Evolutionary conservation across 2,888 invertebrate genomes (phyloP).

Genomic region (Tiliacea citrago): DNA sequence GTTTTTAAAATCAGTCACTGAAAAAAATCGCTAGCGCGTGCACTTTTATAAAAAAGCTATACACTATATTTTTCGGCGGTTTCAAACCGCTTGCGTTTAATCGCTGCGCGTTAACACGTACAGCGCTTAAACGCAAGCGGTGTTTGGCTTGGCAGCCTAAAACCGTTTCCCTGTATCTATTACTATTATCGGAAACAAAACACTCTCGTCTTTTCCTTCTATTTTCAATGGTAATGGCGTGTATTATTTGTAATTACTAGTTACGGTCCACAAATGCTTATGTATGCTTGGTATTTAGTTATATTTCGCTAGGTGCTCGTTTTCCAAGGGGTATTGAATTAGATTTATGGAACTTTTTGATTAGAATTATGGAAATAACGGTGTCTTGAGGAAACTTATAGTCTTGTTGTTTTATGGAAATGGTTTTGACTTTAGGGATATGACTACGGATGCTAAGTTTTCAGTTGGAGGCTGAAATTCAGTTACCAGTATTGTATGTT

Average conservation of each 20-base stretch:
- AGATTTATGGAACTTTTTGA: no score
- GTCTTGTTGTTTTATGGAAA: not conserved
- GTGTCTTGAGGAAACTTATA: not conserved
- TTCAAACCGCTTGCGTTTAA: no score
- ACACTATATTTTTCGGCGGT: no score
- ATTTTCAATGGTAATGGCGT: slow-evolving; percentile 6
- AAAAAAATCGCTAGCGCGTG: no score
- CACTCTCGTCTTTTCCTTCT: slow-evolving; percentile 24
- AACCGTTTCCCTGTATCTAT: slow-evolving; percentile 29
- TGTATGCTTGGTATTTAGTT: not conserved
- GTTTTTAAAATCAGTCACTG: no score
- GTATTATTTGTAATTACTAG: slow-evolving; percentile 8
- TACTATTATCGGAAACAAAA: slow-evolving; percentile 33
- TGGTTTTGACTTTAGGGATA: not conserved
- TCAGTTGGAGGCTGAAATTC: not conserved
- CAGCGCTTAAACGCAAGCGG: no score
- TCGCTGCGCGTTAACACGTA: no score
- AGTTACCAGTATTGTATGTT: not conserved
- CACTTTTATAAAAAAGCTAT: no score
- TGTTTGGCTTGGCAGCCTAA: no score
- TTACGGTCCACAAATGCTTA: not conserved
- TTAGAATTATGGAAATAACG: not conserved
- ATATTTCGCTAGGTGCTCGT: slow-evolving; percentile 17
- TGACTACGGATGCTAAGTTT: not conserved
- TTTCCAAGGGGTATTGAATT: not conserved